These are phyloP conservation scores for Microtus pennsylvanicus DNA, from an alignment of 2,113 vertebrate species.

Conservation along the genomic window DNA sequence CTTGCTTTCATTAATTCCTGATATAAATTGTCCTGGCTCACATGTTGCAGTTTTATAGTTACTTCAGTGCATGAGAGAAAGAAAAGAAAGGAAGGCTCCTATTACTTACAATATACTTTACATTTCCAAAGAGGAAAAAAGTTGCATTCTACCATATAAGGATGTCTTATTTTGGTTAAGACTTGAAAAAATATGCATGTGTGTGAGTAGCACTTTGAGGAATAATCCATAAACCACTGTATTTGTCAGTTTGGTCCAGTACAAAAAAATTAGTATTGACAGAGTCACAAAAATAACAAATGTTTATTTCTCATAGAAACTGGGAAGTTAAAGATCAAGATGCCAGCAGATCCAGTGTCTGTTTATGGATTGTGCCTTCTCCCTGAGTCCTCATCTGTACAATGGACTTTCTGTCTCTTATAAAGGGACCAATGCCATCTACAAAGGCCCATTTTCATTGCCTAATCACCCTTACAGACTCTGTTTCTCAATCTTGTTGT, in stretches of 20 bases:
- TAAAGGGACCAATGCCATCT: background rate
- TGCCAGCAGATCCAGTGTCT: background rate
- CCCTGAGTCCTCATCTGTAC: background rate
- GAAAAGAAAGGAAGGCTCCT: background rate
- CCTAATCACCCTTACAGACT: background rate
- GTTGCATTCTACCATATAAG: background rate
- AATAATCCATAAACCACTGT: background rate
- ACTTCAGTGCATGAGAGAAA: background rate
- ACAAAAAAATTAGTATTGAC: background rate
- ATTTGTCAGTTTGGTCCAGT: background rate
- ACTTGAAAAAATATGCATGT: background rate
- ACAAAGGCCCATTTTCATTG: background rate
- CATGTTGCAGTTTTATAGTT: slow-evolving; percentile 45
- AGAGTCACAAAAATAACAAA: background rate
- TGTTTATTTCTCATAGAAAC: background rate
- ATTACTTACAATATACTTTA: background rate
- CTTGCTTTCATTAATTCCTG: slow-evolving; percentile 55
- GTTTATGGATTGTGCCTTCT: background rate
- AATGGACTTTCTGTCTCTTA: background rate
- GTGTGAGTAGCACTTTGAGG: background rate
- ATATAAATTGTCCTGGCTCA: slow-evolving; percentile 60
- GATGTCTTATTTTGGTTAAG: background rate
- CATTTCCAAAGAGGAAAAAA: background rate
- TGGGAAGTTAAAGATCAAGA: background rate
- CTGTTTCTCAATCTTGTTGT: background rate